Base-by-base conservation (phyloP, 2,113 vertebrate genomes). In the Monopterus albus region DNA sequence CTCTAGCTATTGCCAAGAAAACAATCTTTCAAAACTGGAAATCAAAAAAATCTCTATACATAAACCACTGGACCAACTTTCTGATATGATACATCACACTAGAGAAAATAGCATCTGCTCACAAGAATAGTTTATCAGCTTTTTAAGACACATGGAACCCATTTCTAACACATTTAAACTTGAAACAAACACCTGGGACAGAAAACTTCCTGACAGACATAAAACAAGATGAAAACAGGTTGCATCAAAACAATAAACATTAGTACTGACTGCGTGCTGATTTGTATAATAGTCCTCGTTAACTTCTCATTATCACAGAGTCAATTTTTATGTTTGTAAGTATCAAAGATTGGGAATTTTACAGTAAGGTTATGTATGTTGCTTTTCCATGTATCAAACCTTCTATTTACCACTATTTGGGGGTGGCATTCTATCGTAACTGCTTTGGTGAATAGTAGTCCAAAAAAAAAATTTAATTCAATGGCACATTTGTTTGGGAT, bases 291-390 rank as follows among this genome's bases (percentile, higher is more conserved):
- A 49, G 56, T 47, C 29, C 42, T 70, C 57, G 75, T 85, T 82
- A 82, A 64, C 11, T 36, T 18, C 53, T 78, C 55, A 66, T 85
- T 85, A 75, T 60, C 26, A 13, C 43, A 53, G 35, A 38, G 28
- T 58, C 12, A 15, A 64, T 86, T 72, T 86, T 72, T 68, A 60
- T 39, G 83, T 73, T 65, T 64, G 28, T 57, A 67, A 81, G 79
- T 69, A 79, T 15, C 36, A 45, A 43, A 77, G 33, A 87, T 71
- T 56, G 28, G 25, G 21, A 59, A 83, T 76, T 77, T 52, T 53
- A 63, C 20, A 47, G 53, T 31, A 53, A 75, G 59, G 25, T 7
- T 50, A 15, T 61, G 21, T 49, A 43, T 36, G 75, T 59, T 57
- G 49, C 46, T 11, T 64, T 49, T 67, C 29, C 17, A 25, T 61